A percentile compares a stretch with the other conserved stretches of the same genome.
Conservation (phyloP, 2,113 vertebrate genomes). For the Falco punctatus region DNA sequence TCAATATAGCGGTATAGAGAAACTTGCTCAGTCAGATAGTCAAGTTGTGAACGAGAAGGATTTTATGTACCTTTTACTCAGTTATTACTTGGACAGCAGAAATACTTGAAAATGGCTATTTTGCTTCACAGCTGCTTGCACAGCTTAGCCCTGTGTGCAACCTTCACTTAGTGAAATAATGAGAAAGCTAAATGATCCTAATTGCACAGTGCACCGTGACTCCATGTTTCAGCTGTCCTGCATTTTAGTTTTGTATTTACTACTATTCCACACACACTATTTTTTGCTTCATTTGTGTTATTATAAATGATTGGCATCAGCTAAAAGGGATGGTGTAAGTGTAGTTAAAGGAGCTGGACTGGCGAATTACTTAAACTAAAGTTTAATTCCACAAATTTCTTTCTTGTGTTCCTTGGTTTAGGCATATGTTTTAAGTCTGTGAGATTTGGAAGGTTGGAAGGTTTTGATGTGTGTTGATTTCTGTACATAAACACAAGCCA, state of each 20-base stretch:
- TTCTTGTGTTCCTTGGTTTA: background rate
- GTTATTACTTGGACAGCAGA: background rate
- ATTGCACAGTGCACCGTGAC: background rate
- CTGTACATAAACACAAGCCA: background rate
- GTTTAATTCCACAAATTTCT: background rate
- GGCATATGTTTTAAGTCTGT: background rate
- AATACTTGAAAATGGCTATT: background rate
- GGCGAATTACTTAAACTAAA: background rate
- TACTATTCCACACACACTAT: background rate
- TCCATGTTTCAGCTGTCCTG: background rate
- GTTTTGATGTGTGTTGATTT: background rate
- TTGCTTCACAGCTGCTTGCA: background rate
- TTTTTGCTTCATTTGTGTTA: background rate
- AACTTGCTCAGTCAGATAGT: background rate
- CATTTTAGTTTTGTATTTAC: background rate
- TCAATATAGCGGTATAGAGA: background rate
- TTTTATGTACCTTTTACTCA: background rate
- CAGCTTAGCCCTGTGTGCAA: background rate
- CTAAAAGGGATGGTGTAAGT: background rate
- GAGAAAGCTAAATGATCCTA: background rate
- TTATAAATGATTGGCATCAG: background rate
- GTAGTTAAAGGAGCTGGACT: background rate
- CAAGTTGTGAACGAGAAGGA: background rate
- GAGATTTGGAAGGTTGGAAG: background rate
- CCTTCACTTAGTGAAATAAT: background rate